These are phyloP conservation scores for Lepas anatifera DNA, from an alignment of 2,888 invertebrate species.

Conservation along the genomic window DNA sequence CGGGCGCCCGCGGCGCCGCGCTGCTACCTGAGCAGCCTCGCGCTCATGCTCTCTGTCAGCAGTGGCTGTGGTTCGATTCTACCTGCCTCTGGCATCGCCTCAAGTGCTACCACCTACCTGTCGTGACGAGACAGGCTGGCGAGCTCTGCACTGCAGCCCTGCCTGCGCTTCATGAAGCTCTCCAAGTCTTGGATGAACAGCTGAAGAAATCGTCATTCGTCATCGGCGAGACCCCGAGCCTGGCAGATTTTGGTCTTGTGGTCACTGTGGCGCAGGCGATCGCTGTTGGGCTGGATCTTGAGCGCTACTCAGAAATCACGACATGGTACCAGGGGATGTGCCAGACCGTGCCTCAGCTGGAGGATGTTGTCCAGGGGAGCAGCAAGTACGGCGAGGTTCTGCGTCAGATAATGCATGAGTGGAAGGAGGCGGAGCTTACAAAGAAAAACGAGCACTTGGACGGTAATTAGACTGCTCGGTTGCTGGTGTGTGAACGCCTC, in stretches of 20 bases:
- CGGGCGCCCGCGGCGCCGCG: not conserved
- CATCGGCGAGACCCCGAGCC: not conserved
- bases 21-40: not conserved
- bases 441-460: no score
- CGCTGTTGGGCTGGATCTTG: not conserved
- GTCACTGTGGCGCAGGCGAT: not conserved
- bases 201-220: not conserved
- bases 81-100: not conserved
- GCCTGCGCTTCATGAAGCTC: not conserved
- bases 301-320: not conserved
- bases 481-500: no score
- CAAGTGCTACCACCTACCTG: constrained; percentile 1
- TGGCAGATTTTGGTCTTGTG: not conserved
- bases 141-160: not conserved
- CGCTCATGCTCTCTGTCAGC: not conserved
- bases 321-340: not conserved
- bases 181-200: not conserved
- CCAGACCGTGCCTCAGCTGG: not conserved
- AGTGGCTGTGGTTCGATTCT: not conserved
- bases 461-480: no score
- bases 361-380: not conserved
- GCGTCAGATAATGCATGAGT: not conserved
- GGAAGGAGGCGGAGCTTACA: not conserved
- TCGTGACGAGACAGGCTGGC: not conserved
- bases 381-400: not conserved